A percentile compares a stretch with the other conserved stretches of the same genome.
Conservation (phyloP, 2,888 invertebrate species). For the Aromia moschata region DNA sequence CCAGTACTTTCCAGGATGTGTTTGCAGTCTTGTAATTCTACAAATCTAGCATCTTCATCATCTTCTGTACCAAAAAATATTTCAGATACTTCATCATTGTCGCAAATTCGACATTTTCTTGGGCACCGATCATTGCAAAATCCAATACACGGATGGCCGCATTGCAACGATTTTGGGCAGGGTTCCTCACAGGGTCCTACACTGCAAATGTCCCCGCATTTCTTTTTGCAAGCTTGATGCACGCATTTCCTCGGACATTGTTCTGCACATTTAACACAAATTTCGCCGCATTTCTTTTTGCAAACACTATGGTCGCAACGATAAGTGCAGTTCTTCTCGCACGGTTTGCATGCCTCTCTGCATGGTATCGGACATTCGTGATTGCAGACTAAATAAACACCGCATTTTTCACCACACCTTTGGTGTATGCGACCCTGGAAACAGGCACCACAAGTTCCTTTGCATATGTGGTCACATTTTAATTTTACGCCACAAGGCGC, state of each 20-base stretch:
- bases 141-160: slow-evolving; percentile 74
- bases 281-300: slow-evolving; percentile 60
- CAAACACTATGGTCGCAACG: slow-evolving; percentile 68
- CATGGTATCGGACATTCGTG: slow-evolving; percentile 70
- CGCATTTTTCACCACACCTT: slow-evolving; percentile 68
- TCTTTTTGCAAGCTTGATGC: slow-evolving; percentile 64
- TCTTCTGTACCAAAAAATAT: slow-evolving; percentile 50
- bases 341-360: slow-evolving; percentile 68
- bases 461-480: slow-evolving; percentile 66
- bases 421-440: slow-evolving; percentile 69
- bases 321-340: slow-evolving; percentile 64
- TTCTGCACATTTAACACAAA: slow-evolving; percentile 58
- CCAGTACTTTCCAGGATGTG: slow-evolving; percentile 48
- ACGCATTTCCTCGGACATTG: slow-evolving; percentile 59
- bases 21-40: slow-evolving; percentile 48
- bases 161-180: slow-evolving; percentile 60
- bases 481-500: slow-evolving; percentile 62
- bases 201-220: slow-evolving; percentile 64
- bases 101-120: slow-evolving; percentile 45
- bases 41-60: slow-evolving; percentile 48
- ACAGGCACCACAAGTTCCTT: slow-evolving; percentile 68
- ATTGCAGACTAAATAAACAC: slow-evolving; percentile 69
- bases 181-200: slow-evolving; percentile 62
- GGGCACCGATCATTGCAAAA: slow-evolving; percentile 73
- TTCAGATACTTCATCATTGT: slow-evolving; percentile 53